These are phyloP conservation scores for Habrosyne pyritoides DNA, from an alignment of 2,888 invertebrate genomes.

Conservation along the genomic window DNA sequence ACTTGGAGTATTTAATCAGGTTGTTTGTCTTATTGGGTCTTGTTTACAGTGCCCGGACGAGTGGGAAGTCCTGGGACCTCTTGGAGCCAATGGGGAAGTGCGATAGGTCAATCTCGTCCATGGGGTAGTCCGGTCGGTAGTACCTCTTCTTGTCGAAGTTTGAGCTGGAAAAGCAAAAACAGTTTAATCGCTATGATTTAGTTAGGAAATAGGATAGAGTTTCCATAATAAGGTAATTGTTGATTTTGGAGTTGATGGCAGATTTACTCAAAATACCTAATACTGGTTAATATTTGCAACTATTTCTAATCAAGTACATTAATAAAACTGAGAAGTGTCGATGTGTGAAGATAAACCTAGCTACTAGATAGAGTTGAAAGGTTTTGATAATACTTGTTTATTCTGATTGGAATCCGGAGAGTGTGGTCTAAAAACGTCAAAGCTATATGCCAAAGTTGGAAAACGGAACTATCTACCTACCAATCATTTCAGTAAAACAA, in stretches of 20 bases:
- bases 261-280: neutral
- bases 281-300: no score
- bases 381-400: no score
- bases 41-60: conserved; percentile 30
- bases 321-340: no score
- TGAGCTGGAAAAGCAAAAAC: conserved; percentile 36
- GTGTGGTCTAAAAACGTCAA: no score
- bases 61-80: conserved; percentile 47
- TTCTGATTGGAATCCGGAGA: no score
- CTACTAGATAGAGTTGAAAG: no score
- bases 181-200: neutral
- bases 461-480: no score
- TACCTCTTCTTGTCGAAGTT: conserved; percentile 64
- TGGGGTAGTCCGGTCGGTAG: conserved; percentile 65
- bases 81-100: conserved; percentile 74
- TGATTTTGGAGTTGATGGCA: neutral
- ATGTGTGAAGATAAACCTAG: no score
- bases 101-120: conserved; percentile 78
- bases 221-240: neutral
- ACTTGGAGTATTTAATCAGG: conserved; percentile 17
- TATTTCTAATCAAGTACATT: no score
- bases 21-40: conserved; percentile 17
- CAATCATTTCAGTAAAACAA: no score
- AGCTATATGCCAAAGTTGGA: no score
- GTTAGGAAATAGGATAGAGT: neutral